Base-by-base conservation (phyloP, 35 echinoderm and acorn worm genomes). In the Patiria miniata region DNA sequence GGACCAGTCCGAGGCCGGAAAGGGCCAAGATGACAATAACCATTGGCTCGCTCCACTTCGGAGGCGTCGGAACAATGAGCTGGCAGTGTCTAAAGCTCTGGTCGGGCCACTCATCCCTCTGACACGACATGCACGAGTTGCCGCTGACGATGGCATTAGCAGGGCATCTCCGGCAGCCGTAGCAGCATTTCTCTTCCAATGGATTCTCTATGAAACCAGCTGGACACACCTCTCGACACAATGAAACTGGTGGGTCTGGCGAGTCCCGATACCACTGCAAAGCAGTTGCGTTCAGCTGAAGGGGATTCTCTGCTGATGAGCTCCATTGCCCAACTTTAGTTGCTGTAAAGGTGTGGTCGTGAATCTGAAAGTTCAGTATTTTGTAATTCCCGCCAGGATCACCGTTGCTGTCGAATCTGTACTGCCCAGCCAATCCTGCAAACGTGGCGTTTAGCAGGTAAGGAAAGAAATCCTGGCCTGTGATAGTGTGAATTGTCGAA, bases 311-410 rank as follows among this genome's bases (percentile, higher is more conserved):
- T 4, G 42, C 42, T 4, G 42, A 47, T 4, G 42, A 4, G 42
- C 42, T 47, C 42, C 42, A 47, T 47, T 12, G 42, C 42, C 42
- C 42, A 12, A 47, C 42, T 47, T 47, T 12, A 47, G 12, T 47
- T 47, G 42, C 42, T 47, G 4, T 47, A 12, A 47, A 4, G 42
- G 42, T 47, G 42, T 12, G 4, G 42, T 47, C 42, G 12, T 6
- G 4, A 47, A 47, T 73, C 65, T 73, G 36, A 16, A 86, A 50
- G 52, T 77, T 79, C 0, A 78, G 30, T 52, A 87, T 38, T 37
- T 52, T 78, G 76, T 79, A 79, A 54, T 55, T 79, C 34, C 86
- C 86, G 29, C 47, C 34, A 21, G 77, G 47, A 54, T 87, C 68
- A 14, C 77, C 86, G 38, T 29, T 44, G 42, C 22, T 56, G 16